A percentile compares a stretch with the other conserved stretches of the same genome.
Conservation (phyloP, 2,113 vertebrate genomes). For the Poeciliopsis turrubarensis region DNA sequence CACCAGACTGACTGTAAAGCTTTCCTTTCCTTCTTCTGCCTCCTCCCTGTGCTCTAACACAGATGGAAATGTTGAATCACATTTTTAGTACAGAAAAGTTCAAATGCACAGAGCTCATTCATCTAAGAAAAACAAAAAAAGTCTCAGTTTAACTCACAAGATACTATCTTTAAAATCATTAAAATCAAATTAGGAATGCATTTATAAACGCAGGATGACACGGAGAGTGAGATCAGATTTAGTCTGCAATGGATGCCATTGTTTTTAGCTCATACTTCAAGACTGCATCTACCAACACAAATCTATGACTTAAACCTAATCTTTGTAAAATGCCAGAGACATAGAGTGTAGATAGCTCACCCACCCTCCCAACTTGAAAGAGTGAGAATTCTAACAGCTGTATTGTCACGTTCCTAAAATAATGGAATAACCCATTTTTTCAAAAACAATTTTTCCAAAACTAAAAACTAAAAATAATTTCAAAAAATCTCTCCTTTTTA, state of each 20-base stretch:
- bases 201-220: not conserved
- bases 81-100: not conserved
- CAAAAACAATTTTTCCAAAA: too few species aligned
- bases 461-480: too few species aligned
- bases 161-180: not conserved
- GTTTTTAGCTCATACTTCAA: constrained; percentile 1
- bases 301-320: not conserved
- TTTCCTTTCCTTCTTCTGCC: constrained; percentile 13
- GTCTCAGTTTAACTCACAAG: not conserved
- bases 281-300: not conserved
- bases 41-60: not conserved
- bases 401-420: not conserved
- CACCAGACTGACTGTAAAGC: constrained; percentile 40
- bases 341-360: not conserved
- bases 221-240: constrained; percentile 15
- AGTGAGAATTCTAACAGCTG: not conserved
- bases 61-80: constrained; percentile 17
- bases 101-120: not conserved
- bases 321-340: not conserved
- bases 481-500: too few species aligned
- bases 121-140: not conserved
- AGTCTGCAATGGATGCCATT: not conserved
- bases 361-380: not conserved
- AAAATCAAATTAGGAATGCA: constrained; percentile 15
- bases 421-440: too few species aligned